Conservation (phyloP, 2,888 invertebrate genomes). For the Hybos culiciformis region DNA sequence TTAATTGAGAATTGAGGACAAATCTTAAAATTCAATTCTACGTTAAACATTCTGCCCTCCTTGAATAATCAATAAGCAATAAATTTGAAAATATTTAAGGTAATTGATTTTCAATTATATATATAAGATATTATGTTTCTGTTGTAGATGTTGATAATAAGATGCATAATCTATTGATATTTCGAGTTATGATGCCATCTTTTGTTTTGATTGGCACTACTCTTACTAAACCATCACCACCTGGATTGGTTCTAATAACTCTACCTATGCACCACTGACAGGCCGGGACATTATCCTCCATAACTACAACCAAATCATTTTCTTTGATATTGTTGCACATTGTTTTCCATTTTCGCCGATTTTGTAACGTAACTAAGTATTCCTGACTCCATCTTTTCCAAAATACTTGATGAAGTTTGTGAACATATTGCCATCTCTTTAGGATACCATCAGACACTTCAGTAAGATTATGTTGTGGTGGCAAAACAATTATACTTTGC, state of each 20-base stretch:
- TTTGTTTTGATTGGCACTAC: slow-evolving; percentile 12
- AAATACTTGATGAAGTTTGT: slow-evolving; percentile 17
- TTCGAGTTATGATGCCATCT: slow-evolving; percentile 8
- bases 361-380: slow-evolving; percentile 18
- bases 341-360: slow-evolving; percentile 18
- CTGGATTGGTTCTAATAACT: slow-evolving; percentile 16
- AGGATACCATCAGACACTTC: neutral
- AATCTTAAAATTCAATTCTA: no score
- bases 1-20: no score
- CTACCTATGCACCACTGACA: slow-evolving; percentile 17
- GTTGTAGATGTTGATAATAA: no score
- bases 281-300: slow-evolving; percentile 17
- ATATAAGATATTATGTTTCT: no score
- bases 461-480: slow-evolving; percentile 4
- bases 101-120: no score
- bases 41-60: no score
- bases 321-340: slow-evolving; percentile 9
- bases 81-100: no score
- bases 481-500: slow-evolving; percentile 2
- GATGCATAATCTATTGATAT: slow-evolving; percentile 9
- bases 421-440: slow-evolving; percentile 20
- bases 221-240: slow-evolving; percentile 17
- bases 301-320: slow-evolving; percentile 18
- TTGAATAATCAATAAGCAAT: no score
- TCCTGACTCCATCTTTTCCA: slow-evolving; percentile 20